Evolutionary conservation across 2,888 invertebrate species (phyloP).

Genomic region (Eupithecia tripunctaria): DNA sequence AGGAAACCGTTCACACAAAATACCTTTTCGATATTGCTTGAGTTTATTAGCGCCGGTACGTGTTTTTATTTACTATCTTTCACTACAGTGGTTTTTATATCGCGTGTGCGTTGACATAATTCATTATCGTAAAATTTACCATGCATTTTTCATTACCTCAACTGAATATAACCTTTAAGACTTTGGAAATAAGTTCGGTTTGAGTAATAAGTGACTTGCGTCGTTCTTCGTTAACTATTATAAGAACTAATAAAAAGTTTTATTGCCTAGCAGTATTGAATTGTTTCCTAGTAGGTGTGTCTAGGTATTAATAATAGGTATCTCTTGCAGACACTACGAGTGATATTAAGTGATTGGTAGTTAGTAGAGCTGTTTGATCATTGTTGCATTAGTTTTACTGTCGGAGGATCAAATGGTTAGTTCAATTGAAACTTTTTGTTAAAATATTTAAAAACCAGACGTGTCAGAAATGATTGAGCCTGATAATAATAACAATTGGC

Average conservation of each 20-base stretch:
- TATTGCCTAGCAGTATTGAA: constrained; percentile 37
- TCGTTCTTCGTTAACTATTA: constrained; percentile 49
- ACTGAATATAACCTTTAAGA: constrained; percentile 59
- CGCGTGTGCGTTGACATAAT: constrained; percentile 68
- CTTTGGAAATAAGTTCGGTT: constrained; percentile 54
- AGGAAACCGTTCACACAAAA: constrained; percentile 81
- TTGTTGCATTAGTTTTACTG: neutral
- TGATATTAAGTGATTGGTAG: neutral
- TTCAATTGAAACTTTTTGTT: neutral
- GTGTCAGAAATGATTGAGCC: neutral
- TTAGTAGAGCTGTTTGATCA: neutral
- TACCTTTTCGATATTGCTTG: constrained; percentile 81
- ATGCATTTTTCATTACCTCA: constrained; percentile 55
- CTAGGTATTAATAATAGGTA: constrained; percentile 35
- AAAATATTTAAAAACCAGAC: neutral
- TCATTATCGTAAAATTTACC: constrained; percentile 47
- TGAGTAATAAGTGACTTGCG: constrained; percentile 57
- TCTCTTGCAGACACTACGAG: neutral
- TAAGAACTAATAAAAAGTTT: constrained; percentile 45
- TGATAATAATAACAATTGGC: neutral
- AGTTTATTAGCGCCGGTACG: constrained; percentile 82
- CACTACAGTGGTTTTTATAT: constrained; percentile 73
- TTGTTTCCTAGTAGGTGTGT: constrained; percentile 41
- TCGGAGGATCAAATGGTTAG: too few relatives aligned
- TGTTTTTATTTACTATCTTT: constrained; percentile 82